These are phyloP conservation scores for Syrphus vitripennis DNA, from an alignment of 2,888 invertebrate species.

Conservation along the genomic window DNA sequence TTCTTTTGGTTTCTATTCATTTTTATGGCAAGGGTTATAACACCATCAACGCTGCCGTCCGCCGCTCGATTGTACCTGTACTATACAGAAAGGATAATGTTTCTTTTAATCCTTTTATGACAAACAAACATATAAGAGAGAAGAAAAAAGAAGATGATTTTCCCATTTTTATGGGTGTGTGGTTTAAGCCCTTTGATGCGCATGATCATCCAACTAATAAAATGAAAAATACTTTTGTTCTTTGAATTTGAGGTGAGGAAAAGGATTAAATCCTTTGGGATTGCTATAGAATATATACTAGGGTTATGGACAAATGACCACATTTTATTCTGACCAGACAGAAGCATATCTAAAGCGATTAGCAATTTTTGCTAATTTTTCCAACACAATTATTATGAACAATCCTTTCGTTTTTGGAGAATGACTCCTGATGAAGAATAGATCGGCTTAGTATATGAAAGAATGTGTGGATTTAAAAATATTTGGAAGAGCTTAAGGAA, in stretches of 20 bases:
- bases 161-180: constrained; percentile 79
- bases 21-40: constrained; percentile 72
- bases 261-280: constrained; percentile 48
- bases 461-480: neutral
- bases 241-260: constrained; percentile 19
- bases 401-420: constrained; percentile 56
- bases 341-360: constrained; percentile 68
- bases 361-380: constrained; percentile 44
- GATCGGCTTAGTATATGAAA: too few species aligned
- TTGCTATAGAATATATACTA: neutral
- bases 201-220: constrained; percentile 79
- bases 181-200: constrained; percentile 80
- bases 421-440: too few species aligned
- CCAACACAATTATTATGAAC: neutral
- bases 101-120: constrained; percentile 78
- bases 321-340: constrained; percentile 56
- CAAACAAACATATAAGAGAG: constrained; percentile 78
- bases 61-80: constrained; percentile 74
- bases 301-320: constrained; percentile 31
- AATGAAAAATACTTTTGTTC: constrained; percentile 69
- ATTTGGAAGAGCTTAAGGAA: constrained; percentile 43
- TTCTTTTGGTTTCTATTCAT: constrained; percentile 5
- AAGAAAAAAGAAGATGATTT: constrained; percentile 75
- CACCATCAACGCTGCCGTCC: neutral
- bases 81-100: constrained; percentile 53